phyloP scores from a whole-genome alignment of 2,113 vertebrate genomes.

The Hippocampus guttulatus region DNA sequence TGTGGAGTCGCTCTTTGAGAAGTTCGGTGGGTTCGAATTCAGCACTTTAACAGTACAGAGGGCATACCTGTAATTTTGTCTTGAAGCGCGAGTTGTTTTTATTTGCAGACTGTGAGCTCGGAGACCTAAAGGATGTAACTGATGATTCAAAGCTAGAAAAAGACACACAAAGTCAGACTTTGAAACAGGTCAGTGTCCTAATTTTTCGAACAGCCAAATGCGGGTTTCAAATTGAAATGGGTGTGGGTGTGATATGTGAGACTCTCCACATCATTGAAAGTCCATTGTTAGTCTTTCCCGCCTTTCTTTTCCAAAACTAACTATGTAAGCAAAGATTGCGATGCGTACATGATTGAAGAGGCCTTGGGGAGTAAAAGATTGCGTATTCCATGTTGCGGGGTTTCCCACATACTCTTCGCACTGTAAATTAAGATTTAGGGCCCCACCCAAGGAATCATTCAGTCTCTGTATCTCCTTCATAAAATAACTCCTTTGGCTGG shows the following conservation, averaged over 20 bases:
- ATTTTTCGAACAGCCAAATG: background rate
- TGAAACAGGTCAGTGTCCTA: conserved; percentile 60
- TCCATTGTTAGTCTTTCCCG: background rate
- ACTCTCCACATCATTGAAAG: background rate
- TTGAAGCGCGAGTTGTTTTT: background rate
- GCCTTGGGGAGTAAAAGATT: conserved; percentile 19
- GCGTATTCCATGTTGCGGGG: conserved; percentile 23
- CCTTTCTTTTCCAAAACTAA: background rate
- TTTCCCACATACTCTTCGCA: conserved; percentile 40
- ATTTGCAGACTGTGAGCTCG: conserved; percentile 82
- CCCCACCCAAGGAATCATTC: conserved; percentile 20
- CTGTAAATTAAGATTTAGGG: conserved; percentile 9
- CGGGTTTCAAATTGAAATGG: background rate
- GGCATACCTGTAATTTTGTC: background rate
- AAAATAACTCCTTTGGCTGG: conserved; percentile 15
- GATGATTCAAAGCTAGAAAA: conserved; percentile 79
- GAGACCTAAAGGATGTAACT: conserved; percentile 81
- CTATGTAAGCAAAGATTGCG: background rate
- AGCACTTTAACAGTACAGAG: background rate
- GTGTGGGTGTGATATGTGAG: background rate
- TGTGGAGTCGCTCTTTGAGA: conserved; percentile 95
- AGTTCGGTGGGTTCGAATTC: conserved; percentile 78
- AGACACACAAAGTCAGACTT: conserved; percentile 35
- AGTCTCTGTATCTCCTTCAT: conserved; percentile 28
- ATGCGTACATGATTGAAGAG: conserved; percentile 5